These are phyloP conservation scores for Drosophila sturtevanti DNA, from an alignment of 1,140 invertebrate species.

Conservation along the genomic window DNA sequence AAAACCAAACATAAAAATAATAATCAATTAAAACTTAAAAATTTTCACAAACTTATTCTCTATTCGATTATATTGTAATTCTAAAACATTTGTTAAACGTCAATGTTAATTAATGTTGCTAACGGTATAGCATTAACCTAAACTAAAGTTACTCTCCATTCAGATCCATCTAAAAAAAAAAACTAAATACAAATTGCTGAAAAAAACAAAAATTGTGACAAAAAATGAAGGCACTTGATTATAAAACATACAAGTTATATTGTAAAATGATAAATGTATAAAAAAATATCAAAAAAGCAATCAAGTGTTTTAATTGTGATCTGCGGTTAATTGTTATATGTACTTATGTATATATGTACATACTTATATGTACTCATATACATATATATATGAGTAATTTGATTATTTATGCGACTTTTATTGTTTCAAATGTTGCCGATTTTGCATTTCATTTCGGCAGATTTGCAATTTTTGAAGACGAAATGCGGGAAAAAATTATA, in stretches of 20 bases:
- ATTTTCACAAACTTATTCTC: slow-evolving; percentile 59
- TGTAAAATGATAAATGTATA: slow-evolving; percentile 54
- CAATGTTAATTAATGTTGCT: slow-evolving; percentile 66
- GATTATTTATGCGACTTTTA: too few species aligned
- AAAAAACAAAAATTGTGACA: slow-evolving; percentile 33
- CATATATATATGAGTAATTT: too few species aligned
- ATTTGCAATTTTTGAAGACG: too few species aligned
- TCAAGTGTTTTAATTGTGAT: slow-evolving; percentile 14
- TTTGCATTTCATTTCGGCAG: too few species aligned
- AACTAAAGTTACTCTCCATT: slow-evolving; percentile 58
- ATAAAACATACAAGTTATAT: slow-evolving; percentile 55
- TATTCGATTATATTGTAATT: slow-evolving; percentile 66
- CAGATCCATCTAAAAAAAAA: slow-evolving; percentile 35
- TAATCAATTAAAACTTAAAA: slow-evolving; percentile 36
- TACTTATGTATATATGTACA: too few species aligned
- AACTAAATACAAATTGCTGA: slow-evolving; percentile 39
- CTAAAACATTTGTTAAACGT: slow-evolving; percentile 67
- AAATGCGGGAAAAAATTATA: too few species aligned
- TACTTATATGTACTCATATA: too few species aligned
- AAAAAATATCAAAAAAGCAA: slow-evolving; percentile 17
- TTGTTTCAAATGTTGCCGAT: too few species aligned
- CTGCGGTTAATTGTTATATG: too few species aligned
- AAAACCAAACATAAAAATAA: slow-evolving; percentile 25
- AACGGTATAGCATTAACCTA: slow-evolving; percentile 33
- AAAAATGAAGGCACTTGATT: slow-evolving; percentile 26